phyloP scores from a whole-genome alignment of 2,797 vertebrate genomes.

The Pseudotriccus pelzelni region DNA sequence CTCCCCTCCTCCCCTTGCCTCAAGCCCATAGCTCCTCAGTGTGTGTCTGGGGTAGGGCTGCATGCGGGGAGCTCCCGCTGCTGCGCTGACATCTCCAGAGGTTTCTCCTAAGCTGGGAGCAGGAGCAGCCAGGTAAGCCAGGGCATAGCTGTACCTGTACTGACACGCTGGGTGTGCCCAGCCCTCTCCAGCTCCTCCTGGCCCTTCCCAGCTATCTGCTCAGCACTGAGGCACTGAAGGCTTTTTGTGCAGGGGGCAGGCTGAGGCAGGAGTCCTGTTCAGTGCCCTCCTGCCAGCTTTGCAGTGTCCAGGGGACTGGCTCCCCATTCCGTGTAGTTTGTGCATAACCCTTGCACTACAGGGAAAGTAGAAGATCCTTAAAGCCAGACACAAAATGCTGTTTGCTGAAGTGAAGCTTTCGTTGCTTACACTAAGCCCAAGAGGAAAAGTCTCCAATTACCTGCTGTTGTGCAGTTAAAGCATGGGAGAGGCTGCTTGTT shows the following conservation, averaged over 20 bases:
- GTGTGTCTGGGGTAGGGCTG: neutral
- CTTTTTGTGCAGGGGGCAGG: neutral
- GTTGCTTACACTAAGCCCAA: neutral
- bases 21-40: neutral
- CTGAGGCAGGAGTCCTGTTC: neutral
- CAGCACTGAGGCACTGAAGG: neutral
- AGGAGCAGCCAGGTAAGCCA: neutral
- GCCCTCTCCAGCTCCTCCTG: neutral
- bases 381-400: neutral
- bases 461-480: neutral
- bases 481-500: neutral
- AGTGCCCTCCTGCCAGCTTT: neutral
- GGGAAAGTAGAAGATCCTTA: neutral
- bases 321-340: neutral
- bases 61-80: neutral
- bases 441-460: neutral
- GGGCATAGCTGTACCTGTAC: neutral
- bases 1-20: neutral
- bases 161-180: neutral
- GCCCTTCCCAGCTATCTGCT: neutral
- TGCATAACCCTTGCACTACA: neutral
- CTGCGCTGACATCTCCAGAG: rapidly evolving
- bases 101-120: neutral
- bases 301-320: neutral
- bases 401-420: neutral